Evolutionary conservation across 53 echinoderm and acorn worm species (phyloP), one percentile per base, ranked within the genome.

Genomic region (Zoroaster sp.): DNA sequence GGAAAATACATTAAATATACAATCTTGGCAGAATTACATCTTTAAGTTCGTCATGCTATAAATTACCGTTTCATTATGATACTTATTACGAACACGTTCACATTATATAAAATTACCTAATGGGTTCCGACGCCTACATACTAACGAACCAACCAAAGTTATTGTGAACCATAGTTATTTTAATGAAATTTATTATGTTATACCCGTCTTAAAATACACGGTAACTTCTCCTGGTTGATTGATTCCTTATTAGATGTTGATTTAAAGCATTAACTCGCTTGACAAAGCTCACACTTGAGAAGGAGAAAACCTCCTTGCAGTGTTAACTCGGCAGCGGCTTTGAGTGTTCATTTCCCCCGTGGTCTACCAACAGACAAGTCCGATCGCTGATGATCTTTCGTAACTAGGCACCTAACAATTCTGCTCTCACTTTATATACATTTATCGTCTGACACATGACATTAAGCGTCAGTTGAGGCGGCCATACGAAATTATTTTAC

Each of bases 231-330:
- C 2, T 28, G 11, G 33, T 18, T 52, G 77, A 77, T 77, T 77
- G 77, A 77, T 77, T 15, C 35, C 31, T 33, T 47, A 47, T 77
- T 52, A 3, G 30, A 15, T 77, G 77, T 77, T 77, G 77, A 52
- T 52, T 52, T 52, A 77, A n/a, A 34, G 77, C 51, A 35, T 77
- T 77, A 77, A 77, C 33, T 14, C 53, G 77, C 77, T 46, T 77
- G 77, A 52, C 49, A 52, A 77, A 51, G 43, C 43, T 17, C 74
- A 40, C 14, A 74, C 74, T 42, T 4, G 40, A 40, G 45, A 41
- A 31, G 31, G 20, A 65, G 31, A 5, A 3, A 73, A 40, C 40
- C 74, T 10, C 43, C 8, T 25, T 59, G 63, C 63, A 59, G 23
- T 59, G 63, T 59, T 59, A 25, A 21, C 8, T 9, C 63, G 63